These are phyloP conservation scores for Euphydryas editha DNA, from an alignment of 2,888 invertebrate species.

Conservation along the genomic window DNA sequence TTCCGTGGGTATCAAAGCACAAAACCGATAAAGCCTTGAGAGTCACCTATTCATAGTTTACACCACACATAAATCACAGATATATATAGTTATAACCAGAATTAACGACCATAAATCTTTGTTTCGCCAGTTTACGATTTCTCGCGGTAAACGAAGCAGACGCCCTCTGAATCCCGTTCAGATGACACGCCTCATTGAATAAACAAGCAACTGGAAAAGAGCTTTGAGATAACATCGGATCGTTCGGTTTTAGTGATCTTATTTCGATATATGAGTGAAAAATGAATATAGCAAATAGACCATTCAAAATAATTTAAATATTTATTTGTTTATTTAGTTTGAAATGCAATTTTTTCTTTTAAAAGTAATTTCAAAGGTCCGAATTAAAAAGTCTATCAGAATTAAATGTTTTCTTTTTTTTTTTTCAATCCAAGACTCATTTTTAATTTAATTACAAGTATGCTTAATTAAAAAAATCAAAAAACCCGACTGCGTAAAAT, in stretches of 20 bases:
- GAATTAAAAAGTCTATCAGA: too few species aligned
- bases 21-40: too few species aligned
- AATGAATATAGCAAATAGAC: neutral
- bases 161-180: constrained; percentile 7
- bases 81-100: neutral
- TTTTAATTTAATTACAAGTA: too few species aligned
- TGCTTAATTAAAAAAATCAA: too few species aligned
- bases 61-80: neutral
- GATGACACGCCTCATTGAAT: constrained; percentile 19
- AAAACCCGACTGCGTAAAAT: too few species aligned
- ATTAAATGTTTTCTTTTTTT: too few species aligned
- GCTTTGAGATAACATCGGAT: constrained; percentile 24
- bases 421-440: neutral
- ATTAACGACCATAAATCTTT: neutral
- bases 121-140: constrained; percentile 7
- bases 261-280: neutral
- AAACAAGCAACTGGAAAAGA: constrained; percentile 24
- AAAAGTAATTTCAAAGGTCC: too few species aligned
- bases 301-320: too few species aligned
- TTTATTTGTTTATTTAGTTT: too few species aligned
- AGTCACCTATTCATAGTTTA: neutral
- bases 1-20: too few species aligned
- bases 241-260: neutral
- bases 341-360: too few species aligned
- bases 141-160: constrained; percentile 13